Evolutionary conservation across 2,888 invertebrate species (phyloP).

Genomic region (Dimorphilus gyrociliatus): DNA sequence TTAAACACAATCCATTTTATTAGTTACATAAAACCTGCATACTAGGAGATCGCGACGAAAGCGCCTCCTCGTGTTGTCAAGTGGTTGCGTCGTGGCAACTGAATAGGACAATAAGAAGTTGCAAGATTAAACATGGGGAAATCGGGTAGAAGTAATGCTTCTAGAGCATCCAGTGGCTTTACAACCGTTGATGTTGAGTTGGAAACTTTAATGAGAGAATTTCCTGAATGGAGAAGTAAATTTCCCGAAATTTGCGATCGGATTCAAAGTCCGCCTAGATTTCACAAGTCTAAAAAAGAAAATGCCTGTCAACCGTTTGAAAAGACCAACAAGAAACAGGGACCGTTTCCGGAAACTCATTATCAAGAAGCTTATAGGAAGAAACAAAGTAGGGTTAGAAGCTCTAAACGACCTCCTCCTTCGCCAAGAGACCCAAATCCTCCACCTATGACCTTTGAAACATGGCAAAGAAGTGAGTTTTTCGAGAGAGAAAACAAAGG

Average conservation of each 20-base stretch:
- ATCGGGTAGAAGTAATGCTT: too few species aligned
- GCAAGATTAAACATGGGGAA: too few species aligned
- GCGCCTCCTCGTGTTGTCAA: too few species aligned
- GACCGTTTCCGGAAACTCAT: constrained; percentile 15
- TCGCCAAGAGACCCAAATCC: constrained; percentile 17
- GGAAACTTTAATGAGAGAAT: constrained; percentile 10
- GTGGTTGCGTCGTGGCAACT: too few species aligned
- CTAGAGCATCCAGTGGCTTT: too few species aligned
- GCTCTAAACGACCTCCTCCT: constrained; percentile 25
- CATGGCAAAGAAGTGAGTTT: constrained; percentile 24
- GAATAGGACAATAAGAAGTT: too few species aligned
- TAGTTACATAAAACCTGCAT: too few species aligned
- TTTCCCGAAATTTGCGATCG: constrained; percentile 9
- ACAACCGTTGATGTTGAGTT: too few species aligned
- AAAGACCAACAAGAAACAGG: background rate
- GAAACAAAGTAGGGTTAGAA: constrained; percentile 18
- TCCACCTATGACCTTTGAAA: constrained; percentile 22
- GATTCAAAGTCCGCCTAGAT: too few species aligned
- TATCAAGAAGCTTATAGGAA: constrained; percentile 21
- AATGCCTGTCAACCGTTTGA: background rate
- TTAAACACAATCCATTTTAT: too few species aligned
- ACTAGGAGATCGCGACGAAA: too few species aligned
- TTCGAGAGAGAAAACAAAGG: constrained; percentile 14
- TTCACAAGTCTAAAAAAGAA: background rate
- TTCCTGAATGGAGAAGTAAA: constrained; percentile 10